A percentile compares a stretch with the other conserved stretches of the same genome.
Evolutionary conservation across 2,113 vertebrate species (phyloP).

Genomic region (Cyphomyrus plagiostoma): DNA sequence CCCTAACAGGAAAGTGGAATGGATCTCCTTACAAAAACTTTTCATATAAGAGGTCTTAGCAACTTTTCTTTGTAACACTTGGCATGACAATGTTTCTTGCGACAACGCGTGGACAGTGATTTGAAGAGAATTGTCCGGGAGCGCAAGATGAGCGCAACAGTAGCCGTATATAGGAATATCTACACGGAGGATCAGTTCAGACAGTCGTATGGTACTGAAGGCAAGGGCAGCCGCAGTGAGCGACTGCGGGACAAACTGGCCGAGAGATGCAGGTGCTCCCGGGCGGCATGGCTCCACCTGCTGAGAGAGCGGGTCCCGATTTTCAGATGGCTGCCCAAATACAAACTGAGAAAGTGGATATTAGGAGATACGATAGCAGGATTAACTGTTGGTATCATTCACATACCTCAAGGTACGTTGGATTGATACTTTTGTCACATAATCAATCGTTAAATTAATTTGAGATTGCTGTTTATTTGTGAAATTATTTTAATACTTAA

Average conservation of each 20-base stretch:
- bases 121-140: slow-evolving; percentile 19
- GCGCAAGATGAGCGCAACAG: slow-evolving; percentile 63
- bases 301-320: slow-evolving; percentile 68
- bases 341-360: slow-evolving; percentile 75
- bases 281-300: slow-evolving; percentile 55
- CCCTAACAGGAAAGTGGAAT: slow-evolving; percentile 55
- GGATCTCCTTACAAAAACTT: slow-evolving; percentile 47
- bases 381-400: slow-evolving; percentile 79
- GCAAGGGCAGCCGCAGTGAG: slow-evolving; percentile 30
- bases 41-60: slow-evolving; percentile 48
- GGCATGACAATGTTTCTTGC: not conserved
- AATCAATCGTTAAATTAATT: not conserved
- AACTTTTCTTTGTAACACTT: slow-evolving; percentile 23
- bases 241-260: slow-evolving; percentile 48
- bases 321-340: slow-evolving; percentile 73
- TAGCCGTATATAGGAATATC: slow-evolving; percentile 69
- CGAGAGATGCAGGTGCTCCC: slow-evolving; percentile 60
- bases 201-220: slow-evolving; percentile 61
- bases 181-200: slow-evolving; percentile 74
- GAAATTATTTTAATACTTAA: not conserved
- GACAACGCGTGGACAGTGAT: slow-evolving; percentile 2
- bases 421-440: not conserved
- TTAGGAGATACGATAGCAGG: slow-evolving; percentile 77
- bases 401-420: slow-evolving; percentile 81
- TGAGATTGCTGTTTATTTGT: not conserved